Percentiles rank a stretch among this genome's conserved stretches.
Evolutionary conservation across 2,113 vertebrate genomes (phyloP).

Genomic region (Ptilorrhoa leucosticta): DNA sequence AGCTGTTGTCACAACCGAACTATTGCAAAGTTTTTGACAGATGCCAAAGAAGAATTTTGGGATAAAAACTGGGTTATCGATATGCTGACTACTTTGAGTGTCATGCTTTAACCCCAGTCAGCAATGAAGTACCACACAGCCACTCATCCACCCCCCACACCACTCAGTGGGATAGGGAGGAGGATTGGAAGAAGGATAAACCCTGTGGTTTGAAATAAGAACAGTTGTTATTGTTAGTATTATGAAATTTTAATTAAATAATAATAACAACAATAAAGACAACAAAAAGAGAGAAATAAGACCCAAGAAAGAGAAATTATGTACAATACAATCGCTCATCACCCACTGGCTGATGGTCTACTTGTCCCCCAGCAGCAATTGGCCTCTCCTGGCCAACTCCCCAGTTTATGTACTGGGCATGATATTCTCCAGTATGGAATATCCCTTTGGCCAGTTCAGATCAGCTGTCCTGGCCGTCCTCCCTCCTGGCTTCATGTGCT

Average conservation of each 20-base stretch:
- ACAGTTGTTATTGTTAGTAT: not conserved
- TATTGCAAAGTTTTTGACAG: not conserved
- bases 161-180: not conserved
- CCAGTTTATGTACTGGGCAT: not conserved
- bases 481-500: not conserved
- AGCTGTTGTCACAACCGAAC: not conserved
- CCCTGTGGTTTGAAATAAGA: not conserved
- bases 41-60: not conserved
- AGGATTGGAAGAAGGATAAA: not conserved
- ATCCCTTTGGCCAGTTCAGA: not conserved
- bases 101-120: not conserved
- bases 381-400: not conserved
- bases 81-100: not conserved
- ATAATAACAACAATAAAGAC: not conserved
- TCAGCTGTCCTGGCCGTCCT: not conserved
- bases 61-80: not conserved
- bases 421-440: not conserved
- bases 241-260: not conserved
- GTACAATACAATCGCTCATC: not conserved
- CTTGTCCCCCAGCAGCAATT: accelerated
- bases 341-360: not conserved
- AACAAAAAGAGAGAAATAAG: not conserved
- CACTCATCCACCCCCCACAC: not conserved
- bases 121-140: not conserved
- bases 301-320: not conserved